A percentile compares a stretch with the other conserved stretches of the same genome.
Conservation (phyloP, 2,888 invertebrate species). For the Aporophyla nigra region DNA sequence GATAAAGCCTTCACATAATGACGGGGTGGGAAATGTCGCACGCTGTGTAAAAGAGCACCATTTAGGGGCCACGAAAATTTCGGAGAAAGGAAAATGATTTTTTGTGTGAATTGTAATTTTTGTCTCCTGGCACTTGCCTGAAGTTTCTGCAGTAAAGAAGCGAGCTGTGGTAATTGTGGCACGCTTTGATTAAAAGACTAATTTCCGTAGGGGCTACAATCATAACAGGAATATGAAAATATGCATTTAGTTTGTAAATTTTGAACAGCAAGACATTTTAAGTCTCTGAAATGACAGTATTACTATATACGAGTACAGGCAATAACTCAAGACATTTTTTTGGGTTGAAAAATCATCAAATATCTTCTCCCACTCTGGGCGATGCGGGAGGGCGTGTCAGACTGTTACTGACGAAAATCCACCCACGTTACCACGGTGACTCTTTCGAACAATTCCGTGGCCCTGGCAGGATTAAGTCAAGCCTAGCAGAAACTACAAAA, state of each 20-base stretch:
- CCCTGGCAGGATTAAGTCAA: too few species aligned
- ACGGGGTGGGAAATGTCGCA: slow-evolving; percentile 55
- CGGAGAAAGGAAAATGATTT: slow-evolving; percentile 20
- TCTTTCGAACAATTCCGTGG: too few species aligned
- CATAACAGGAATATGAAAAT: background rate
- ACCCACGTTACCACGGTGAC: too few species aligned
- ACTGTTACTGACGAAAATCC: too few species aligned
- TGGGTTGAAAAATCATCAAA: too few species aligned
- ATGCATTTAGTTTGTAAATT: background rate
- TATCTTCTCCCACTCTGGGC: too few species aligned
- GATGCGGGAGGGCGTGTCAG: too few species aligned
- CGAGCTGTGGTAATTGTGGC: background rate
- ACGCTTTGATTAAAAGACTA: background rate
- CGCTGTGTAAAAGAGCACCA: slow-evolving; percentile 36
- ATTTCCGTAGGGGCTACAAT: background rate
- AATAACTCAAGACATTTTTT: background rate
- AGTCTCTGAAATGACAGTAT: background rate
- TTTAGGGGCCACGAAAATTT: slow-evolving; percentile 25
- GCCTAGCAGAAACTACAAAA: background rate
- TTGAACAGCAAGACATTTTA: background rate
- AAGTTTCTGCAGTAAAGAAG: slow-evolving; percentile 15
- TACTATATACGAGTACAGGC: background rate
- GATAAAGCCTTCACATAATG: slow-evolving; percentile 62
- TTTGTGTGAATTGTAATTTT: slow-evolving; percentile 29
- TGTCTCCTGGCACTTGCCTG: slow-evolving; percentile 6